phyloP scores from a whole-genome alignment of 2,888 invertebrate species.

The Drosophila limbata region DNA sequence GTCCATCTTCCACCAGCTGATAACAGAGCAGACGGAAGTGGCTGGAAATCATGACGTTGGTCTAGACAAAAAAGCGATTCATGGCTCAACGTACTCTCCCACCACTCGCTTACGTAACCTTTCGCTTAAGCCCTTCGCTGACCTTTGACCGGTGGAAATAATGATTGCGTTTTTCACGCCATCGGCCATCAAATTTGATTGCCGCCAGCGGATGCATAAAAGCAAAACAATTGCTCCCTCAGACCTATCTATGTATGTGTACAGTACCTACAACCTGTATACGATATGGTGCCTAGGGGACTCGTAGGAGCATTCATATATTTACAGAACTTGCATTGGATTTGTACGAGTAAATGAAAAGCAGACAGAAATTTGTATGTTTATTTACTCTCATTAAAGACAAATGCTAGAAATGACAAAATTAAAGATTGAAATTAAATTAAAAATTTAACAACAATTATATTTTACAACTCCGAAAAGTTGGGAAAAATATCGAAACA shows the following conservation, averaged over 20 bases:
- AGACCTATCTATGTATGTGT: constrained; percentile 27
- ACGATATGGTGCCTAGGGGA: constrained; percentile 48
- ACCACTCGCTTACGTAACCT: constrained; percentile 6
- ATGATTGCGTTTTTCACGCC: constrained; percentile 35
- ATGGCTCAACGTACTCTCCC: neutral
- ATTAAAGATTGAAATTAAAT: too few relatives aligned
- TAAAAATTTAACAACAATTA: too few relatives aligned
- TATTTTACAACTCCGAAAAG: too few relatives aligned
- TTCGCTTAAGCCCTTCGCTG: constrained; percentile 35
- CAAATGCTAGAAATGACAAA: too few relatives aligned
- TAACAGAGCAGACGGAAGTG: constrained; percentile 27
- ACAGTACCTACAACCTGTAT: constrained; percentile 11
- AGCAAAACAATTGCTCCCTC: constrained; percentile 21
- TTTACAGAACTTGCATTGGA: neutral
- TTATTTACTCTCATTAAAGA: neutral
- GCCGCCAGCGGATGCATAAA: constrained; percentile 56
- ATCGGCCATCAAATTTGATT: constrained; percentile 58
- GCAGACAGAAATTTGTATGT: neutral
- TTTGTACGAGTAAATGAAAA: neutral
- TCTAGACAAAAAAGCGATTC: constrained; percentile 47
- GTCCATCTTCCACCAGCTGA: too few relatives aligned
- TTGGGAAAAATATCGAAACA: too few relatives aligned
- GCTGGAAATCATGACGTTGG: constrained; percentile 62
- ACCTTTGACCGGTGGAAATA: constrained; percentile 29
- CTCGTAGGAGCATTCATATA: constrained; percentile 19